These are phyloP conservation scores for Etheostoma cragini DNA, from an alignment of 2,113 vertebrate genomes.

Conservation along the genomic window DNA sequence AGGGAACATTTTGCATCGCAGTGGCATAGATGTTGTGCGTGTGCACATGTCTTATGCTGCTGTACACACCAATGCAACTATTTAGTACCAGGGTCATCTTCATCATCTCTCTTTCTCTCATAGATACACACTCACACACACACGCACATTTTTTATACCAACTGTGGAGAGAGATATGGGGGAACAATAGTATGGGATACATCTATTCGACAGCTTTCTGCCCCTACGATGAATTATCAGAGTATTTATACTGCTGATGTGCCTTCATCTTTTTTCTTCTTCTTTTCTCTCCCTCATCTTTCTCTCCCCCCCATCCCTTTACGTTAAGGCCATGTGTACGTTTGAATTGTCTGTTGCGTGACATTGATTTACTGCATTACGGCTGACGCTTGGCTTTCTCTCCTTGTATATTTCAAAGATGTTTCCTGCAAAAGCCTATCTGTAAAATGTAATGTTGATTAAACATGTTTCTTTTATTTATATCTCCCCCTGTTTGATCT, in stretches of 20 bases:
- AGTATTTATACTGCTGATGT: constrained; percentile 70
- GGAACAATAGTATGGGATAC: constrained; percentile 48
- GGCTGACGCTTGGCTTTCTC: constrained; percentile 26
- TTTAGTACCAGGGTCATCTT: constrained; percentile 72
- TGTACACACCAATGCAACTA: constrained; percentile 70
- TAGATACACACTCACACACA: constrained; percentile 35
- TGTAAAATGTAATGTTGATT: constrained; percentile 39
- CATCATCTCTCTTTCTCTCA: constrained; percentile 71
- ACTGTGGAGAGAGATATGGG: constrained; percentile 61
- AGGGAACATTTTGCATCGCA: constrained; percentile 37
- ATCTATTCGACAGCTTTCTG: constrained; percentile 67
- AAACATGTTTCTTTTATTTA: constrained; percentile 15
- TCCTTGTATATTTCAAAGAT: constrained; percentile 14
- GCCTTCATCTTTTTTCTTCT: constrained; percentile 57
- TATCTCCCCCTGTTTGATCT: not conserved
- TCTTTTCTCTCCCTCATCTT: constrained; percentile 18
- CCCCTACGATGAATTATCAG: constrained; percentile 70
- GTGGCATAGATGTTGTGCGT: constrained; percentile 17
- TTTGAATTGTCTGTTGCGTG: constrained; percentile 27
- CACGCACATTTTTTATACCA: constrained; percentile 58
- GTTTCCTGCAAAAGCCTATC: constrained; percentile 20
- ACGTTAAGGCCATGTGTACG: constrained; percentile 27
- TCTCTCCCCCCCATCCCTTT: constrained; percentile 16
- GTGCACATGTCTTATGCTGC: constrained; percentile 55
- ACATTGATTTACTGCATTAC: constrained; percentile 43